Evolutionary conservation across 1,140 invertebrate genomes (phyloP), one percentile per base, ranked within the genome.

Genomic region (Aleiodes sp.): DNA sequence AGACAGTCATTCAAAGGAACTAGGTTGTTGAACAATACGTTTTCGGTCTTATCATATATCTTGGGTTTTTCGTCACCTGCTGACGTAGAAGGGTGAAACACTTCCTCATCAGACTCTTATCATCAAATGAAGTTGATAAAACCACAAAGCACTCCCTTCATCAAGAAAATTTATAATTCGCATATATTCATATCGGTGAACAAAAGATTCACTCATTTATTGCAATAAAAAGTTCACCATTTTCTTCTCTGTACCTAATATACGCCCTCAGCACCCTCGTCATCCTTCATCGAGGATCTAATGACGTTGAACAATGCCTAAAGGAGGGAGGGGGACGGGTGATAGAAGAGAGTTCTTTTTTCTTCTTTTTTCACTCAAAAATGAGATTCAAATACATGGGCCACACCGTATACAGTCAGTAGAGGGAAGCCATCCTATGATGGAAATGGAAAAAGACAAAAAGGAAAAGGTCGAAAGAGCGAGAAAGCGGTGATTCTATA

Each of bases 301-400:
- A 72, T 72, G 70, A 72, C 66, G 66, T 72, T 62, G 70, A 72
- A 69, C 70, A 66, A 69, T 72, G 29, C 56, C 21, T 4, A 26
- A 29, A n/a, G 46, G 33, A 46, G 59, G 35, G 24, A 59, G 41
- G 63, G 33, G 64, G 59, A 46, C 14, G 60, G 41, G 63, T 52
- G 37, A 46, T 62, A 52, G 35, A 43, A 39, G 4, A 41, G 66
- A 59, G 64, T 72, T 68, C 68, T 72, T 68, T 68, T 64, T 57
- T 67, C 26, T 33, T 43, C 16, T 62, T 46, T 61, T 33, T 62
- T 65, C n/a, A 62, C 16, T 43, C 61, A 69, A 71, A 67, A 66
- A 56, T 28, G 35, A 66, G 57, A 43, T 9, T 19, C 7, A 21
- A 52, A 14, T 4, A 3, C 14, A 43, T 14, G 21, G 46, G 4